Evolutionary conservation across 2,888 invertebrate genomes (phyloP), one percentile per base, ranked within the genome.

Genomic region (Orthosia cruda): DNA sequence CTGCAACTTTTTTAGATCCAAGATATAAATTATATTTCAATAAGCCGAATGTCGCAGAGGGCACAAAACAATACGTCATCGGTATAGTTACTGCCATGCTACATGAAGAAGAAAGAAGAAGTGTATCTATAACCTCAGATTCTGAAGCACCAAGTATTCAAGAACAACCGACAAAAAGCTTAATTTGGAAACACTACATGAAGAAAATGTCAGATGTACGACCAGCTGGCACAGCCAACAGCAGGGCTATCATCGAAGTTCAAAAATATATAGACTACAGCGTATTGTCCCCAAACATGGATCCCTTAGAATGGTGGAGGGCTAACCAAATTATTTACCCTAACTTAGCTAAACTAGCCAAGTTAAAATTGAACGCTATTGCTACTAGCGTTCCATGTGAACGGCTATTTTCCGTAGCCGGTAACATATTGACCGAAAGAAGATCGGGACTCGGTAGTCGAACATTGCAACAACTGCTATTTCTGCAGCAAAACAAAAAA

Each of bases 381-480:
- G 55, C 55, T 9, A 64, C 76, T 5, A 74, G 79, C 59, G 65
- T 74, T 45, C 78, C 74, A n/a, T 79, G 69, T 62, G 72, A 79
- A 66, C 71, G 72, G 50, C 20, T 75, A 47, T 79, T 75, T 72
- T 79, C 80, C 16, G 73, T 67, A 18, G 75, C 71, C 11, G 70
- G 76, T 0, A 20, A 47, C 1, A 50, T 18, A 50, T 50, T 50
- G 50, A 50, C 49, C 3, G 49, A 49, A 49, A 49, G 49, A 49
- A 49, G 49, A 49, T 49, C 49, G 49, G 16, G 49, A 1, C 49
- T 49, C 1, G 49, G 49, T 49, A 49, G 49, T 49, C 49, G 49
- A 49, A 49, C 16, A 16, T 3, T 49, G 0, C 49, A 49, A 5
- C 49, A 49, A 49, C 4, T 49, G 4, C 3, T 49, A 49, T 49